Conservation (phyloP, 2,797 vertebrate genomes). For the Intellagama lesueurii region DNA sequence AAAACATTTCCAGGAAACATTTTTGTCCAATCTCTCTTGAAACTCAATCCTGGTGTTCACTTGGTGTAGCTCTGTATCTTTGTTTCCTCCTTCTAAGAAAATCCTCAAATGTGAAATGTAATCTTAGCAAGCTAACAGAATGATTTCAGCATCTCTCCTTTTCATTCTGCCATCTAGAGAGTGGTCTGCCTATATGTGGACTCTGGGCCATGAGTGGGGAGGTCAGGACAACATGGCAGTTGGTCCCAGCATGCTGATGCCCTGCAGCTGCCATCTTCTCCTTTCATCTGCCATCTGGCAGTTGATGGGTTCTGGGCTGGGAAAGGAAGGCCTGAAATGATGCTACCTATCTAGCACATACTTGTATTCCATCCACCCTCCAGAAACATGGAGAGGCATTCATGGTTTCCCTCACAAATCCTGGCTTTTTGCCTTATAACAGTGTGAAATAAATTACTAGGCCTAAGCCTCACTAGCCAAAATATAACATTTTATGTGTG, state of each 20-base stretch:
- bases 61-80: background rate
- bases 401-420: background rate
- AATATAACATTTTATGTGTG: background rate
- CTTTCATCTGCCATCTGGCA: constrained; percentile 11
- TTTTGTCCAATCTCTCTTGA: background rate
- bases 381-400: background rate
- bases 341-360: too few species aligned
- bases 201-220: background rate
- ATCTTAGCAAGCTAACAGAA: background rate
- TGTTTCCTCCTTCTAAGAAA: background rate
- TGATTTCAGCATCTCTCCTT: background rate
- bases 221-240: background rate
- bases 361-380: background rate
- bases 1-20: background rate
- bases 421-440: background rate
- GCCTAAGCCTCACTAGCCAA: background rate
- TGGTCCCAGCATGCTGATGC: background rate
- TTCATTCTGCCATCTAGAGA: background rate
- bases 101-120: background rate
- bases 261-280: background rate
- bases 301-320: background rate
- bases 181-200: background rate
- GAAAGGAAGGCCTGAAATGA: background rate
- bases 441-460: background rate
- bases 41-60: background rate